A percentile compares a stretch with the other conserved stretches of the same genome.
Conservation (phyloP, 2,888 invertebrate species). For the Tridacna crocea region DNA sequence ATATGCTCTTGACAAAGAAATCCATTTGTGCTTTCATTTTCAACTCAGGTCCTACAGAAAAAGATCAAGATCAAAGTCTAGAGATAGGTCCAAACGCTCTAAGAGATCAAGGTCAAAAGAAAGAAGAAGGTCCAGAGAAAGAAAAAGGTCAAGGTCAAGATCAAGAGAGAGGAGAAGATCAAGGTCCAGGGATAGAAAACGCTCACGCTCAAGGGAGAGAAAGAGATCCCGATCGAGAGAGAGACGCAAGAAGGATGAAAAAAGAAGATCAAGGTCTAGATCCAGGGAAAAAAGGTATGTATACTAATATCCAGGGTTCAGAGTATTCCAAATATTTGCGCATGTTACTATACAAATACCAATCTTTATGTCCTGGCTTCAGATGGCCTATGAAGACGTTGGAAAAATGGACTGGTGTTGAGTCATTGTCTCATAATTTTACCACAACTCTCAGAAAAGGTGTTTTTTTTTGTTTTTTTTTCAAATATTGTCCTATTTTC, state of each 20-base stretch:
- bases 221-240: slow-evolving; percentile 74
- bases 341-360: too few relatives aligned
- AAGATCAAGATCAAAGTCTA: slow-evolving; percentile 69
- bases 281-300: slow-evolving; percentile 37
- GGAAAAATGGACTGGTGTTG: too few relatives aligned
- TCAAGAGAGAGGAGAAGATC: slow-evolving; percentile 73
- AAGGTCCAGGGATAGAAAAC: slow-evolving; percentile 72
- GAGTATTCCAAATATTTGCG: too few relatives aligned
- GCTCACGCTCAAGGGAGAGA: slow-evolving; percentile 73
- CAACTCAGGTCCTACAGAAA: slow-evolving; percentile 74
- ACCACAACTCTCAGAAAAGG: background rate
- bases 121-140: slow-evolving; percentile 62
- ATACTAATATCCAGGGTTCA: background rate
- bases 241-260: slow-evolving; percentile 61
- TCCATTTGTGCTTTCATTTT: too few relatives aligned
- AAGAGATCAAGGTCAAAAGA: slow-evolving; percentile 51
- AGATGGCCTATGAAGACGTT: too few relatives aligned
- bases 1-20: too few relatives aligned
- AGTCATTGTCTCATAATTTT: too few relatives aligned
- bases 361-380: too few relatives aligned
- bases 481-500: background rate
- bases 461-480: background rate
- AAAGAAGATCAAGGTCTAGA: slow-evolving; percentile 64
- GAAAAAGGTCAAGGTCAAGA: slow-evolving; percentile 68
- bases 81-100: slow-evolving; percentile 63